phyloP scores from a whole-genome alignment of 2,113 vertebrate genomes.

The Trichomycterus rosablanca region DNA sequence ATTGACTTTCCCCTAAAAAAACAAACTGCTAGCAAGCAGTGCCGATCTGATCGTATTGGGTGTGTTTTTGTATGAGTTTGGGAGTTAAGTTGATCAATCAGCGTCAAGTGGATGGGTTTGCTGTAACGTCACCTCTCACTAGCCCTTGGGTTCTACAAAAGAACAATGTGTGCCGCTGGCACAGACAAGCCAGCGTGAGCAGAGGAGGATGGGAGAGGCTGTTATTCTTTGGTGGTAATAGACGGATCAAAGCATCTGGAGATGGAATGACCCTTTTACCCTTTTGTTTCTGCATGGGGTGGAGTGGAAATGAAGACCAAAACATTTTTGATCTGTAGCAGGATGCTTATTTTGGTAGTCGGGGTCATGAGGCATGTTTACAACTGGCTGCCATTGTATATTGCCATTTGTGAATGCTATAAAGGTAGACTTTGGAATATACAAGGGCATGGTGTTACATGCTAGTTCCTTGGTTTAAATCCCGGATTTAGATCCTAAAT shows the following conservation, averaged over 20 bases:
- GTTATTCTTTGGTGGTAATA: slow-evolving; percentile 54
- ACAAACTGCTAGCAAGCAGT: slow-evolving; percentile 53
- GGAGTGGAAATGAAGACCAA: slow-evolving; percentile 5
- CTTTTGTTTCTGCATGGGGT: slow-evolving; percentile 47
- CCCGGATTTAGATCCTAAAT: no score
- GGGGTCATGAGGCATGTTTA: no score
- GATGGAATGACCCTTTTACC: slow-evolving; percentile 64
- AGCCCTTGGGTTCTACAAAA: slow-evolving; percentile 24
- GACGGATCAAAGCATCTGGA: slow-evolving; percentile 51
- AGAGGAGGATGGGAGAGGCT: slow-evolving; percentile 53
- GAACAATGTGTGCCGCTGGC: slow-evolving; percentile 46
- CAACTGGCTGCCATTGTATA: no score
- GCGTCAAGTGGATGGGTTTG: slow-evolving; percentile 60
- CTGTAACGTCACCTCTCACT: slow-evolving; percentile 59
- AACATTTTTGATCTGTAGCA: slow-evolving; percentile 1
- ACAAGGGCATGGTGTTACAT: no score
- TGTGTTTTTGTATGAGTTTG: slow-evolving; percentile 4
- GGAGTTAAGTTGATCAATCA: slow-evolving; percentile 54
- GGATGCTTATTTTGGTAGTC: no score
- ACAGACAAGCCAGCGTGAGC: slow-evolving; percentile 52
- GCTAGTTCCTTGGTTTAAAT: no score
- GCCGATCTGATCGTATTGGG: slow-evolving; percentile 2
- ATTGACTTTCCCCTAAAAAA: slow-evolving; percentile 51
- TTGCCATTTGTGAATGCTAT: no score
- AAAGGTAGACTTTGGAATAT: no score